Percentiles rank a stretch among this genome's conserved stretches.
Evolutionary conservation across 2,888 invertebrate species (phyloP).

Genomic region (Stomorhina lunata): DNA sequence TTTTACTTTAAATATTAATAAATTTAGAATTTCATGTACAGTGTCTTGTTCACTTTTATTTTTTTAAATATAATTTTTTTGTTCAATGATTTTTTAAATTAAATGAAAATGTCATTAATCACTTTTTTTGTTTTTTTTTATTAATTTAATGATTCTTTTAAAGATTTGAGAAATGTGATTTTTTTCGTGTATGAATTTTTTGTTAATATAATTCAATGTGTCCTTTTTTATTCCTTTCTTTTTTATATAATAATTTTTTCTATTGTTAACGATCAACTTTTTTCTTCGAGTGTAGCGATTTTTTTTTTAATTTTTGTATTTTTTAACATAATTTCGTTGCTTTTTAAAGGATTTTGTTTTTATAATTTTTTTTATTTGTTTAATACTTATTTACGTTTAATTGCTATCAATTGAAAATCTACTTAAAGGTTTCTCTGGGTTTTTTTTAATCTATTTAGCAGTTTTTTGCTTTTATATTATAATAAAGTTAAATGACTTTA

Average conservation of each 20-base stretch:
- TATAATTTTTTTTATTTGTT: neutral
- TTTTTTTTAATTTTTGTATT: neutral
- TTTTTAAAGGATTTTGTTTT: slow-evolving; percentile 42
- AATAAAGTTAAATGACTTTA: slow-evolving; percentile 14
- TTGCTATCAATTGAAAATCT: slow-evolving; percentile 58
- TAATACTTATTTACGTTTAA: slow-evolving; percentile 17
- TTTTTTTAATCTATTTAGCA: slow-evolving; percentile 42
- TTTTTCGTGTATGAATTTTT: neutral
- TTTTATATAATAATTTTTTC: neutral
- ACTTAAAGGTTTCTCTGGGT: slow-evolving; percentile 36
- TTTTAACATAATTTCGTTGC: slow-evolving; percentile 59
- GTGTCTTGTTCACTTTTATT: slow-evolving; percentile 59
- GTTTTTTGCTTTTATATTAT: slow-evolving; percentile 24
- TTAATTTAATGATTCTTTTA: neutral
- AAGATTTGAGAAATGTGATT: neutral
- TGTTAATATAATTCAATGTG: neutral
- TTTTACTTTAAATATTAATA: slow-evolving; percentile 54
- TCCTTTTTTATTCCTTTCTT: neutral
- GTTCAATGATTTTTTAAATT: neutral
- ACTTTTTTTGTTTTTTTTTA: slow-evolving; percentile 17
- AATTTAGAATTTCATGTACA: slow-evolving; percentile 69
- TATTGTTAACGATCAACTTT: slow-evolving; percentile 63
- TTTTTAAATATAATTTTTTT: slow-evolving; percentile 37
- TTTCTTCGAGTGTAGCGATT: slow-evolving; percentile 26
- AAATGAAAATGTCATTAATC: no score